Evolutionary conservation across 2,888 invertebrate genomes (phyloP).

Genomic region (Synanthedon myopaeformis): DNA sequence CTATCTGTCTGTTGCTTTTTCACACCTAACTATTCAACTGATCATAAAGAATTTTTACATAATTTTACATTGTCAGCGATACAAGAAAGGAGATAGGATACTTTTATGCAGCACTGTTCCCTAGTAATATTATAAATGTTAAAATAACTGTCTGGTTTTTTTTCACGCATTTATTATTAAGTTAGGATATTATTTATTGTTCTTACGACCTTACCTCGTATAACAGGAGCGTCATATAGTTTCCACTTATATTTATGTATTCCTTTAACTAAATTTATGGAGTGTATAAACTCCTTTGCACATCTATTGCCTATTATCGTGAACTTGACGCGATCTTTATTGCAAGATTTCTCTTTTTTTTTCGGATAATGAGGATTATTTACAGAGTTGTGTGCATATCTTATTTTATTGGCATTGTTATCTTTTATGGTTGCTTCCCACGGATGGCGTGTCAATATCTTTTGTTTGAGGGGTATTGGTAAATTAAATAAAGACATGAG

Average conservation of each 20-base stretch:
- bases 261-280: constrained; percentile 34
- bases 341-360: constrained; percentile 16
- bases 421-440: constrained; percentile 42
- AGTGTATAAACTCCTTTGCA: constrained; percentile 46
- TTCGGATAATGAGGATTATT: constrained; percentile 37
- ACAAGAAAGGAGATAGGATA: too few relatives aligned
- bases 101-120: too few relatives aligned
- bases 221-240: constrained; percentile 34
- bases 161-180: too few relatives aligned
- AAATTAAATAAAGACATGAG: constrained; percentile 22
- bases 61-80: too few relatives aligned
- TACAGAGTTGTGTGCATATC: constrained; percentile 45
- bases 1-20: too few relatives aligned
- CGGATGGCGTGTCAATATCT: constrained; percentile 27
- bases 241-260: constrained; percentile 41
- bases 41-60: too few relatives aligned
- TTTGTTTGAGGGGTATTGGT: constrained; percentile 14
- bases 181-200: too few relatives aligned
- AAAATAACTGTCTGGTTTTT: too few relatives aligned
- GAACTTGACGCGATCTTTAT: constrained; percentile 25
- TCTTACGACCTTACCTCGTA: constrained; percentile 29
- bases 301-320: constrained; percentile 45
- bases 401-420: constrained; percentile 21
- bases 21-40: too few relatives aligned
- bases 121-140: too few relatives aligned